phyloP scores from a whole-genome alignment of 2,113 vertebrate species.

The Caretta caretta region DNA sequence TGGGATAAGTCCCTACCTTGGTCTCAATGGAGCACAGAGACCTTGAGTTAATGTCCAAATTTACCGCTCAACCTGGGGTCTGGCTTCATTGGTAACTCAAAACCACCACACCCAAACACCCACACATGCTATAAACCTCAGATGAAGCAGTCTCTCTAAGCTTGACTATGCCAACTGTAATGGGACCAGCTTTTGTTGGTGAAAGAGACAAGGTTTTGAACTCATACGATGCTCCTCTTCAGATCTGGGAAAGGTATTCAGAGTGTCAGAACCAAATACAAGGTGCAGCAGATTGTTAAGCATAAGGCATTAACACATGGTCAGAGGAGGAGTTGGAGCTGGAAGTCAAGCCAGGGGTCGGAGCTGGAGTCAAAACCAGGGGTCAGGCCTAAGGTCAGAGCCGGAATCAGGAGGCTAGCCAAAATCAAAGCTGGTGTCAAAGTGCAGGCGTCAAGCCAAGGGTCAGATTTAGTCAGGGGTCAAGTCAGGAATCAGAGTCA shows the following conservation, averaged over 20 bases:
- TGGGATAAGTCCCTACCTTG: fast-evolving
- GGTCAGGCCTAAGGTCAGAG: background rate
- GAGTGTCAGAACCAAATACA: background rate
- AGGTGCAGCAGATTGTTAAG: background rate
- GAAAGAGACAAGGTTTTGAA: background rate
- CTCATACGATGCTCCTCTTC: background rate
- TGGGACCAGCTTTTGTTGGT: background rate
- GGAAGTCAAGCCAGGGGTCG: background rate
- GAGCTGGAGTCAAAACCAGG: background rate
- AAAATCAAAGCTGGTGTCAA: background rate
- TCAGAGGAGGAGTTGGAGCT: background rate
- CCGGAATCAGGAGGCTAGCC: background rate
- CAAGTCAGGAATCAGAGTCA: background rate
- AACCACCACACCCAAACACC: background rate
- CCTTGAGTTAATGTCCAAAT: background rate
- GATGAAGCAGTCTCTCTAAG: background rate
- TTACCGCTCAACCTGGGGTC: background rate
- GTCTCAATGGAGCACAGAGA: background rate
- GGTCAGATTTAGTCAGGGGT: background rate
- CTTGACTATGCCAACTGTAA: background rate
- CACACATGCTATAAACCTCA: background rate
- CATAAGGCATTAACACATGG: no score
- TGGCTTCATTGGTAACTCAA: background rate
- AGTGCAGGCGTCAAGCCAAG: background rate
- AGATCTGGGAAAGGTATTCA: background rate